Base-by-base conservation (phyloP, 2,797 vertebrate genomes). In the Sciaenops ocellatus region DNA sequence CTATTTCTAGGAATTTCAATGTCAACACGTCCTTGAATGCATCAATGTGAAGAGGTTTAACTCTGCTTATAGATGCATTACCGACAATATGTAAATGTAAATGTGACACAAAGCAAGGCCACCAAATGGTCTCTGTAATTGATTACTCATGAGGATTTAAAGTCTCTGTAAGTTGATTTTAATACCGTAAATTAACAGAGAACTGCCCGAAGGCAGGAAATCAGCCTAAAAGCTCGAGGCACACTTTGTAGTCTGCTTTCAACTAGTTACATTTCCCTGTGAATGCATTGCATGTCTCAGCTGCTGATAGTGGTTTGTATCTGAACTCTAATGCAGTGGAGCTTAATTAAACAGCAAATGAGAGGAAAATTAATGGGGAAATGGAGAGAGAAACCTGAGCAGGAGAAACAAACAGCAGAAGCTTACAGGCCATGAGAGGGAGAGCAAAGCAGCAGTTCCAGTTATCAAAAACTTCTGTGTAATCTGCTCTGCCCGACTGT, bases 311-410 rank as follows among this genome's bases (percentile, higher is more conserved):
- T 52, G 24, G n/a, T 73, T 79, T 64, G 59, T 60, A 74, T 87
- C 79, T 84, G 52, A 85, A 88, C 83, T 65, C 56, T 51, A 62
- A 85, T 59, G 44, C 59, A 51, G 30, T 22, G 48, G 54, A 74
- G 44, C 70, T 52, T 86, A 79, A 80, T 60, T 50, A 73, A 72
- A 79, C 64, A 78, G 70, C 24, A 76, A 77, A 73, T 75, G 38
- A 60, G 57, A 54, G 73, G 77, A 26, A 80, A 73, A 64, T 18
- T 1, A 47, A 46, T 10, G 6, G 48, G 13, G 52, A 88, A 55
- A 24, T 18, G 30, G 70, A 52, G 38, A 12, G 30, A 30, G 9
- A 11, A 16, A 68, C 11, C 52, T 22, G 22, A 50, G 57, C n/a
- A 38, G 79, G 50, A 47, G 34, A 73, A 69, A 65, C 52, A 73